Percentiles rank a stretch among this genome's conserved stretches.
These are phyloP conservation scores for Columba guinea DNA, from an alignment of 2,797 vertebrate genomes.

Conservation along the genomic window DNA sequence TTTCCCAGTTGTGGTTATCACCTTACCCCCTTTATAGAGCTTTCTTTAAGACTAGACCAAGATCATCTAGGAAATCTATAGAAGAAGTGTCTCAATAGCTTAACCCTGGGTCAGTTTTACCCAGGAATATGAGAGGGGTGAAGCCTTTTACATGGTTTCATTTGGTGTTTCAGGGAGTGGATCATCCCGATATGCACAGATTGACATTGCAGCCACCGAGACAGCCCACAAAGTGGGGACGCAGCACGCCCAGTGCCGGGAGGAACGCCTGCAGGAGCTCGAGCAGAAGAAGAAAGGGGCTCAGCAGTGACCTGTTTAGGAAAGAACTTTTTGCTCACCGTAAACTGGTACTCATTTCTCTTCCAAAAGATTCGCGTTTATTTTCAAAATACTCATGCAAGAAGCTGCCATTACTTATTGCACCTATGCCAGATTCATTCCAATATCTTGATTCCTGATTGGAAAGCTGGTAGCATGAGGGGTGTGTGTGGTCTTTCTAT, in stretches of 20 bases:
- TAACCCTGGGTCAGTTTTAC: neutral
- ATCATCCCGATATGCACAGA: slow-evolving; percentile 85
- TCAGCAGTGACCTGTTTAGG: slow-evolving; percentile 67
- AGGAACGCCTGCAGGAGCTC: slow-evolving; percentile 82
- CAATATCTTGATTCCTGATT: slow-evolving; percentile 56
- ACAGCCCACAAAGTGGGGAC: slow-evolving; percentile 85
- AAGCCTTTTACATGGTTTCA: neutral
- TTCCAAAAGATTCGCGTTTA: neutral
- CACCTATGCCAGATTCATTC: slow-evolving; percentile 70
- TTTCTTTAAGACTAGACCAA: neutral
- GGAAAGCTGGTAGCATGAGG: slow-evolving; percentile 51
- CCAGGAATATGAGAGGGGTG: neutral
- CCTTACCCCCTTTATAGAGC: neutral
- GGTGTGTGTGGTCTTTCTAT: neutral
- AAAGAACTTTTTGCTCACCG: neutral
- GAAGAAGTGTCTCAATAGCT: neutral
- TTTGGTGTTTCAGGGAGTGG: slow-evolving; percentile 74
- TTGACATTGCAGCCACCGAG: slow-evolving; percentile 85
- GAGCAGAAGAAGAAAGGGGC: slow-evolving; percentile 80
- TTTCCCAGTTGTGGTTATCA: neutral
- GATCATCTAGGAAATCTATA: neutral
- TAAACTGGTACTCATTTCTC: neutral
- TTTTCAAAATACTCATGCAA: neutral
- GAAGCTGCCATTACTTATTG: neutral
- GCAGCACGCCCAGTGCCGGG: slow-evolving; percentile 81